Evolutionary conservation across 2,888 invertebrate genomes (phyloP), one percentile per base, ranked within the genome.

Genomic region (Leptopilina myrica): DNA sequence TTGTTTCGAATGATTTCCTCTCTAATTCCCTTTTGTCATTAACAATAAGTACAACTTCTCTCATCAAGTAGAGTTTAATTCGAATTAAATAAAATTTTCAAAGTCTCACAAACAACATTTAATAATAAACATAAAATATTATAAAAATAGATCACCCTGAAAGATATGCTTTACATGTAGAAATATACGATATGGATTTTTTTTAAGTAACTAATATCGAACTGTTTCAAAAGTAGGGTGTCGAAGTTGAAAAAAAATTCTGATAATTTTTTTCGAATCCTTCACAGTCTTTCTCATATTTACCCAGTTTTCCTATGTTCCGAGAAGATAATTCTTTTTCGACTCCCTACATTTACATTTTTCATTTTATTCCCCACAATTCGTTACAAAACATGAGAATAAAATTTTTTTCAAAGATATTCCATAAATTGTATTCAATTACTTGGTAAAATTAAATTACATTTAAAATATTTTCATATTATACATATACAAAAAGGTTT

Each of bases 61-160:
- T 6, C 14, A 59, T 15, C 59, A 59, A 78, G 14, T 49, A 49
- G 0, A 49, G 12, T 49, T 49, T 49, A 49, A 64, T 33, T 64
- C 64, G 43, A 76, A 59, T 8, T 43, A 46, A 49, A 64, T 15
- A 67, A n/a, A 69, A 62, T 64, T 43, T 49, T 33, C 33, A 33
- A 59, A 49, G 43, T 59, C 76, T 67, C 75, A 49, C 14, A 56
- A 75, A 56, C 56, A 75, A 26, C 66, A 26, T 66, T 59, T 26
- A 69, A 79, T 11, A 77, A 59, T 67, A 12, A 79, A 79, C 77
- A 49, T 15, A 66, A 79, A 78, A 65, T 49, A 76, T 82, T 87
- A 87, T 83, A 87, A 87, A 87, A 87, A 87, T 87, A 87, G 85
- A 83, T 79, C 79, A 83, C 80, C 77, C 65, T 65, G 77, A 62